phyloP scores from a whole-genome alignment of 92 coral and sea anemone genomes.

The Anthopleura xanthogrammica region DNA sequence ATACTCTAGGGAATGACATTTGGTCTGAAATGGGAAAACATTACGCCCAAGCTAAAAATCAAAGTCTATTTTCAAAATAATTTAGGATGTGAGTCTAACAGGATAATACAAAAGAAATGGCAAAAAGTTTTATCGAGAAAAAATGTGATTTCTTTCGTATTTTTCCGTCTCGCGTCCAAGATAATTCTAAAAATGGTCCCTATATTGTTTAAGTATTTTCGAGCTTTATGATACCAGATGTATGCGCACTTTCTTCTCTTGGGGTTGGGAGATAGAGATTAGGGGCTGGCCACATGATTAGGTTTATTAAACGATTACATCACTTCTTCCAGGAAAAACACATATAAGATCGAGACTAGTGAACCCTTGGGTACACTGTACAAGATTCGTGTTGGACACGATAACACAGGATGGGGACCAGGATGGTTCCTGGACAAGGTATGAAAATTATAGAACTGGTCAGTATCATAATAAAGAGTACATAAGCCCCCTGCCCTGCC shows the following conservation, averaged over 20 bases:
- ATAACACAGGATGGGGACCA: slow-evolving; percentile 85
- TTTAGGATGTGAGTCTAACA: too few relatives aligned
- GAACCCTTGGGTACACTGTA: slow-evolving; percentile 61
- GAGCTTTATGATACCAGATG: too few relatives aligned
- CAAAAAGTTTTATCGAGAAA: too few relatives aligned
- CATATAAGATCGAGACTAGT: slow-evolving; percentile 33
- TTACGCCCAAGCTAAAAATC: not conserved
- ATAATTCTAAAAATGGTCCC: too few relatives aligned
- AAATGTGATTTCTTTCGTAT: too few relatives aligned
- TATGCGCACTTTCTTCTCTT: too few relatives aligned
- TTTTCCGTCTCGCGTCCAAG: too few relatives aligned
- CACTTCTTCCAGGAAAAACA: slow-evolving; percentile 43
- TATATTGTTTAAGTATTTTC: too few relatives aligned
- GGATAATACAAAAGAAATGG: too few relatives aligned
- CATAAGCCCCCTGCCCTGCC: not conserved
- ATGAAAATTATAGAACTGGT: not conserved
- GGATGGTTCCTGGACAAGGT: slow-evolving; percentile 92
- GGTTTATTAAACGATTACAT: not conserved
- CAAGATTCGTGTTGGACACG: slow-evolving; percentile 86
- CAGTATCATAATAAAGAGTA: not conserved
- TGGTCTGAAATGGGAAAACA: not conserved
- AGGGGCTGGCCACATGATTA: not conserved
- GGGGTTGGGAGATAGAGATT: too few relatives aligned
- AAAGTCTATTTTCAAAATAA: too few relatives aligned
- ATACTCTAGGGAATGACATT: too few relatives aligned